Conservation (phyloP, 2,113 vertebrate genomes). For the Mus spicilegus region DNA sequence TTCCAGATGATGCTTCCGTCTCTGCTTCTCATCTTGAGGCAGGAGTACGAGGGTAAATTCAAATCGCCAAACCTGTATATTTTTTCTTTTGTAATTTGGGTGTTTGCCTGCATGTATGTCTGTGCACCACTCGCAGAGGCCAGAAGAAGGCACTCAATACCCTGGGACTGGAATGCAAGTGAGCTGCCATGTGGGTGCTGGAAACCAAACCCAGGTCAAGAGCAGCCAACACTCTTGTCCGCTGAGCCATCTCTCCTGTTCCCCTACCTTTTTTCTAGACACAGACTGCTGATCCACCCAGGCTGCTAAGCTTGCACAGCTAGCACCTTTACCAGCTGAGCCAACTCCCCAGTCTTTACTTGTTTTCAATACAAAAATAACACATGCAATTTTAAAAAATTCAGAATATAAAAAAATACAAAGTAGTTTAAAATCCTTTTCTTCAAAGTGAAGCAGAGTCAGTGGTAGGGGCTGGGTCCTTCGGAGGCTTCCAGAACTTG, state of each 20-base stretch:
- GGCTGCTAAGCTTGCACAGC: neutral
- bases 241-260: neutral
- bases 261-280: neutral
- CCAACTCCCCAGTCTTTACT: neutral
- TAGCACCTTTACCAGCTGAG: neutral
- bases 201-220: no score
- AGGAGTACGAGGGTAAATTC: neutral
- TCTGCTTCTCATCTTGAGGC: neutral
- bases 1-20: neutral
- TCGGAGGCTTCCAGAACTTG: conserved; percentile 92
- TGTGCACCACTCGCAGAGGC: neutral
- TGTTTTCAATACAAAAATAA: conserved; percentile 59
- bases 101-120: neutral
- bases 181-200: neutral
- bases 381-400: neutral
- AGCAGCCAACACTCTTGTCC: no score
- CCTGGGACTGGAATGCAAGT: neutral
- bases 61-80: no score
- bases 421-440: neutral
- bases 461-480: neutral
- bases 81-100: neutral
- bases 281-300: neutral
- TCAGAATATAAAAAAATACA: conserved; percentile 49
- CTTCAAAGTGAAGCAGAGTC: neutral
- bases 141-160: neutral